Base-by-base conservation (phyloP, 2,797 vertebrate genomes). In the Acrossocheilus wenchowensis region DNA sequence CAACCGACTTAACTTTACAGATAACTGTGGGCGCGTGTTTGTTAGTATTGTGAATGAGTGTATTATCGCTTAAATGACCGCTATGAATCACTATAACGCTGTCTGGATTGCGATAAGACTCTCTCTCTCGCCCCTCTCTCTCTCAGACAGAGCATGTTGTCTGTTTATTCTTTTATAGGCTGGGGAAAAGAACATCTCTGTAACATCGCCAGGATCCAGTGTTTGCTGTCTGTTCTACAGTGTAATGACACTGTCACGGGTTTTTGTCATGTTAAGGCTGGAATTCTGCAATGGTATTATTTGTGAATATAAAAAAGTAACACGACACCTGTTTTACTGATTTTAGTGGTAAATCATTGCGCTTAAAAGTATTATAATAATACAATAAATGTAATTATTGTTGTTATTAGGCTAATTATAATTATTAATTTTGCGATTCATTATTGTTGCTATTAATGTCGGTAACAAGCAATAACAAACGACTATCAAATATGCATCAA, bases 11-110 rank as follows among this genome's bases (percentile, higher is more conserved):
- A 94, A 96, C 96, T 96, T 96, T 95, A 93, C 95, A 96, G 98
- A 98, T 98, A 98, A 97, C 96, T 96, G 96, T 95, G 97, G 96
- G 95, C 96, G 95, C 94, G 93, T 96, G 97, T 98, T 97, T 98
- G 96, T 97, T 97, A 96, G 96, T 96, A 96, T 96, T 96, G 96
- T 97, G 97, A 98, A 98, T 97, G 97, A 98, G 96, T 97, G 97
- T 97, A 99, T 99, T 99, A 98, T 98, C 97, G 97, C 97, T 96
- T 97, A 97, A 98, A 99, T 98, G 97, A 97, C 96, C 96, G 96
- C 97, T 97, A 97, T 98, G 98, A 98, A 98, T 99, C 98, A 97
- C 97, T 97, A 66, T 74, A 97, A 97, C 96, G 95, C 97, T 97
- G 97, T 97, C 93, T 90, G 95, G 93, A 94, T 94, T 94, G 96